Evolutionary conservation across 2,888 invertebrate species (phyloP), one percentile per base, ranked within the genome.

Genomic region (Lobophora halterata): DNA sequence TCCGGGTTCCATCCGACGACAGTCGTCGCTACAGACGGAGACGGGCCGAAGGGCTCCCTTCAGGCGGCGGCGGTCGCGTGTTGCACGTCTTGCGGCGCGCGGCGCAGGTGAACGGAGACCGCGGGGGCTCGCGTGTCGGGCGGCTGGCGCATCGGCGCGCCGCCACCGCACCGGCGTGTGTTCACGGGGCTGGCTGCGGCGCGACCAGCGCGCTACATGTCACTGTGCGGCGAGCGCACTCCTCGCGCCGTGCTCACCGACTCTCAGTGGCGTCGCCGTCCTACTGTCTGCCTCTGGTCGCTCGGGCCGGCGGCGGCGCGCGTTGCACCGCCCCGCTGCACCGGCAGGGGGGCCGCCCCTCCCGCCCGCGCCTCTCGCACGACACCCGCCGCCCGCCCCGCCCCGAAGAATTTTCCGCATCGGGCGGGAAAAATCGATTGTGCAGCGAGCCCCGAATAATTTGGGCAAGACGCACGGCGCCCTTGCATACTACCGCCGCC

Each of bases 361-460:
- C 82, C 79, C 68, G 69, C 63, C 69, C 17, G 23, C 65, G 66
- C 63, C 71, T 73, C 68, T 71, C 65, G 64, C 62, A 71, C 58
- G 61, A 68, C 68, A 68, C 66, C 57, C 73, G 62, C 75, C 17
- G 68, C 78, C 83, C 79, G 79, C 80, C 75, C 83, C 83, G 83
- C 85, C 85, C 82, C 80, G 82, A 80, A 79, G 72, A 82, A 85
- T 87, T 88, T 87, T 86, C 81, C 88, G 86, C 86, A 85, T 85
- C 86, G 86, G 86, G 85, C 79, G 80, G 86, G 86, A 87, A 87
- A 86, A 87, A 88, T 88, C 88, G 88, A 88, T 88, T 87, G 83
- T 86, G 86, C 85, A 83, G 80, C 83, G 81, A 79, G 83, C 80
- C 79, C 85, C 86, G 81, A 86, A 86, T 85, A 82, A 85, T 83